These are phyloP conservation scores for Heliconius ismenius DNA, from an alignment of 2,888 invertebrate genomes.

Conservation along the genomic window DNA sequence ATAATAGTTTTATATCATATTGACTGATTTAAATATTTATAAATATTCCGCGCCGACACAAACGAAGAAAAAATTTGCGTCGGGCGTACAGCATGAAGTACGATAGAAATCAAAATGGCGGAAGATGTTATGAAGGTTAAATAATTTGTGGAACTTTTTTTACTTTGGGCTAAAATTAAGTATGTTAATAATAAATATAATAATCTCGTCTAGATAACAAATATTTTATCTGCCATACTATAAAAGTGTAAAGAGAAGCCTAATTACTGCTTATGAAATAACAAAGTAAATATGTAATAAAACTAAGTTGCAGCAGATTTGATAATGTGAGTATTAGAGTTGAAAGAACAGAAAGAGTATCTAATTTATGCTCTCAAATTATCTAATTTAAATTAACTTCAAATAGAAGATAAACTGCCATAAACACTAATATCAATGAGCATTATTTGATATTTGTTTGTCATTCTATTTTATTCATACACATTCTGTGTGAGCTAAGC, in stretches of 20 bases:
- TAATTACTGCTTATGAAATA: neutral
- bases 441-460: neutral
- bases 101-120: conserved; percentile 45
- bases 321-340: neutral
- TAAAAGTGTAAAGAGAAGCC: neutral
- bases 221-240: conserved; percentile 2
- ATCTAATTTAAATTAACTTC: neutral
- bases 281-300: neutral
- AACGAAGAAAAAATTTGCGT: conserved; percentile 33
- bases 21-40: neutral
- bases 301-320: neutral
- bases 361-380: neutral
- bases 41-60: conserved; percentile 15
- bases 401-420: neutral
- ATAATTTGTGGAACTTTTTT: neutral
- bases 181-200: neutral
- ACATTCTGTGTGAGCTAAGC: conserved; percentile 30
- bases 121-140: conserved; percentile 32
- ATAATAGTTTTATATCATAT: neutral
- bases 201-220: conserved; percentile 10
- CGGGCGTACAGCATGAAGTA: conserved; percentile 13
- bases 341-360: neutral
- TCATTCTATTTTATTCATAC: neutral
- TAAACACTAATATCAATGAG: neutral
- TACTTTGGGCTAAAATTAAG: neutral